phyloP scores from a whole-genome alignment of 2,888 invertebrate genomes.

The Pyrrhia umbra region DNA sequence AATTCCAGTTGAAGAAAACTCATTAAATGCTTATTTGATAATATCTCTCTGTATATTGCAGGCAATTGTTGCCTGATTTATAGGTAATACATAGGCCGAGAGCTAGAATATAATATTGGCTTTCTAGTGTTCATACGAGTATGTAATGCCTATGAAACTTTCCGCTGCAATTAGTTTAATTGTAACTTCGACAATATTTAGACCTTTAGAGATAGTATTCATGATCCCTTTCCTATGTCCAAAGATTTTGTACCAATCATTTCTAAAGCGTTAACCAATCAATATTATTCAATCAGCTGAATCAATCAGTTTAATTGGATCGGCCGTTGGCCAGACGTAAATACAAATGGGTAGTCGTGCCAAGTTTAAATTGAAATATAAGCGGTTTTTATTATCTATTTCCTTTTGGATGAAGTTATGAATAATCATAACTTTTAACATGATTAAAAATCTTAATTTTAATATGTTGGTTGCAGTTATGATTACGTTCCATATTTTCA shows the following conservation, averaged over 20 bases:
- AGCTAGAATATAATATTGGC: not conserved
- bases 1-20: not conserved
- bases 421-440: conserved; percentile 34
- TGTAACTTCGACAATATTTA: not conserved
- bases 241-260: conserved; percentile 21
- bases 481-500: conserved; percentile 15
- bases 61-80: conserved; percentile 21
- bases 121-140: not conserved
- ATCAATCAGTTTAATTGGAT: conserved; percentile 54
- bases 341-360: conserved; percentile 54
- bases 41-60: conserved; percentile 12
- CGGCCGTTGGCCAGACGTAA: conserved; percentile 35
- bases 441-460: conserved; percentile 25
- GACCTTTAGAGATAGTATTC: conserved; percentile 3
- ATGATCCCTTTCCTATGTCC: conserved; percentile 14
- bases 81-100: not conserved
- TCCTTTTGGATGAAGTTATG: conserved; percentile 27
- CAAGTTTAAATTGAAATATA: conserved; percentile 55
- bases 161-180: conserved; percentile 3
- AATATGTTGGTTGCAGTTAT: conserved; percentile 13
- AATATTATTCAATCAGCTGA: conserved; percentile 53
- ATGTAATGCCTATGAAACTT: not conserved
- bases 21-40: not conserved
- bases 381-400: conserved; percentile 44
- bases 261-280: conserved; percentile 45